Conservation (phyloP, 2,113 vertebrate species). For the Suncus etruscus region DNA sequence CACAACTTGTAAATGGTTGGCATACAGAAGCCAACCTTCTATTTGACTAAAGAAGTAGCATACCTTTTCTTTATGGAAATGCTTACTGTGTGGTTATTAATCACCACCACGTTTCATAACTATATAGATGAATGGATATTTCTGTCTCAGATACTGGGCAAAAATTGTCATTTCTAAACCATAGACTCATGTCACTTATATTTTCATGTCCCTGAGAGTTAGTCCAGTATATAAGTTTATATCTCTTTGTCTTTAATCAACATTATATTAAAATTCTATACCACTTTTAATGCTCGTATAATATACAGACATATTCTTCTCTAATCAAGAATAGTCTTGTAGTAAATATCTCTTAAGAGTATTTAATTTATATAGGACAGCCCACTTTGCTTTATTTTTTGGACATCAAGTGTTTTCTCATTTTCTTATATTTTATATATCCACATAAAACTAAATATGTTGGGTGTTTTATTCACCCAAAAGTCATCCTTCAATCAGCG, state of each 20-base stretch:
- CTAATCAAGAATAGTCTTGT: not conserved
- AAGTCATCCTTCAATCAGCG: constrained; percentile 22
- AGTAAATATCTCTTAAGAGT: not conserved
- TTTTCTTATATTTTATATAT: not conserved
- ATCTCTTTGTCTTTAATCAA: not conserved
- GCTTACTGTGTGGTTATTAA: not conserved
- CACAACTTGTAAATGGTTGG: too few relatives aligned
- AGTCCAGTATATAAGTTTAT: not conserved
- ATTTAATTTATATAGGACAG: not conserved
- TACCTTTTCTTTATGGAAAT: not conserved
- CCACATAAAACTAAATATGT: not conserved
- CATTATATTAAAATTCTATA: not conserved
- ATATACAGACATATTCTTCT: not conserved
- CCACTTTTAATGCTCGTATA: not conserved
- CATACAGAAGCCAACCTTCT: not conserved
- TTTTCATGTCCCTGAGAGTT: not conserved
- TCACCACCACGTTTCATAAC: not conserved
- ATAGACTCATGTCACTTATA: not conserved
- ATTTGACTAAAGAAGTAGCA: not conserved
- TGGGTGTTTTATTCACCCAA: not conserved
- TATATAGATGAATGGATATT: not conserved
- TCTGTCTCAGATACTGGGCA: not conserved
- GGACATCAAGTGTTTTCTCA: not conserved
- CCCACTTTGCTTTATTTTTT: not conserved
- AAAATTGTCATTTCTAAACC: not conserved